Conservation (phyloP, 2,113 vertebrate genomes). For the Rallus limicola region DNA sequence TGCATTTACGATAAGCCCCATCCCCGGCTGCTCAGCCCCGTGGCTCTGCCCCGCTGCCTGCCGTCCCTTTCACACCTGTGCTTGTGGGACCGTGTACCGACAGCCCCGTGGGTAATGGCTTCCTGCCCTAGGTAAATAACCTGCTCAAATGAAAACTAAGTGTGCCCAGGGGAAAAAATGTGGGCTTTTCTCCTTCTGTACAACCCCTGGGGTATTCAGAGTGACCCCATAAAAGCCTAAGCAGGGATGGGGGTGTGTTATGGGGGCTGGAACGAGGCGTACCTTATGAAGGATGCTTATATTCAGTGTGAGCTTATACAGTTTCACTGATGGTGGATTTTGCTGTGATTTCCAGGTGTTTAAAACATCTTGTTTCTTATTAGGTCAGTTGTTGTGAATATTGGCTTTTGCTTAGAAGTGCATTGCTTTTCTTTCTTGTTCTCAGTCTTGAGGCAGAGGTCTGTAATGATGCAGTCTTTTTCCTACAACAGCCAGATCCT, state of each 20-base stretch:
- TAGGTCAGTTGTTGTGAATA: not conserved
- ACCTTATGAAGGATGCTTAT: not conserved
- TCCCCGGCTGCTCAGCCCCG: not conserved
- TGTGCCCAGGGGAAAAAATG: not conserved
- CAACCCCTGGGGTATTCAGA: not conserved
- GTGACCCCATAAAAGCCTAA: not conserved
- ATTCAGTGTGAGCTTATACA: not conserved
- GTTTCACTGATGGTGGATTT: not conserved
- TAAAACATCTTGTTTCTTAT: not conserved
- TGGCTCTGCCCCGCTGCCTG: not conserved
- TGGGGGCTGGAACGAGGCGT: not conserved
- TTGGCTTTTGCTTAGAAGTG: not conserved
- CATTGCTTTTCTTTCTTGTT: not conserved
- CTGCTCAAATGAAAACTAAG: not conserved
- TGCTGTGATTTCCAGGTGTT: not conserved
- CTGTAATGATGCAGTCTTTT: not conserved
- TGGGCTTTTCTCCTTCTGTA: too few relatives aligned
- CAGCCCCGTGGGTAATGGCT: not conserved
- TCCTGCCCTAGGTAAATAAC: not conserved
- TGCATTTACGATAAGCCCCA: fast-evolving
- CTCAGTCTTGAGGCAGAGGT: not conserved
- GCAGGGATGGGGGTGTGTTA: not conserved
- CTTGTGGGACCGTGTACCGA: not conserved
- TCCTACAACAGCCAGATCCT: not conserved
- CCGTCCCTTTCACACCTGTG: not conserved